Evolutionary conservation across 1,140 invertebrate species (phyloP).

Genomic region (Piezodorus guildinii): DNA sequence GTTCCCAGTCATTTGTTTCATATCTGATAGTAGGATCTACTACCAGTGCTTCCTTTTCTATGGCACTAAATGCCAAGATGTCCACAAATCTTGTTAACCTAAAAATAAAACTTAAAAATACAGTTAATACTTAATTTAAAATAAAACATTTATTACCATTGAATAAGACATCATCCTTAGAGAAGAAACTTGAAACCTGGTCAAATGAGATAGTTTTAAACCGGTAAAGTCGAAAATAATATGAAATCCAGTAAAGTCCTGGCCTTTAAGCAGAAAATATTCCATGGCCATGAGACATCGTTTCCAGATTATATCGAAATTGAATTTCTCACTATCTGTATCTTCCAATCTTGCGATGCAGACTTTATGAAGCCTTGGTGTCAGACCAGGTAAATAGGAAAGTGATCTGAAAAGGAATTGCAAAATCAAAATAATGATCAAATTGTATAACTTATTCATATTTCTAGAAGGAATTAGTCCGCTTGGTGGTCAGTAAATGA

Average conservation of each 20-base stretch:
- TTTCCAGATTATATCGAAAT: slow-evolving; percentile 23
- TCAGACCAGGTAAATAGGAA: slow-evolving; percentile 23
- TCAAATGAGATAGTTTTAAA: slow-evolving; percentile 22
- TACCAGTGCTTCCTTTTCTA: too few species aligned
- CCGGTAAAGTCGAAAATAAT: slow-evolving; percentile 23
- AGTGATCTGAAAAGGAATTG: slow-evolving; percentile 16
- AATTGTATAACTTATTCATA: too few species aligned
- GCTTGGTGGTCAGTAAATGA: too few species aligned
- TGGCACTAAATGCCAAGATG: too few species aligned
- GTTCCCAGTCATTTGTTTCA: too few species aligned
- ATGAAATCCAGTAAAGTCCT: slow-evolving; percentile 25
- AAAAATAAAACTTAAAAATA: too few species aligned
- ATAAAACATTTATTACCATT: slow-evolving; percentile 22
- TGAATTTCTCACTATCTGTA: slow-evolving; percentile 21
- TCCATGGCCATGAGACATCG: slow-evolving; percentile 24
- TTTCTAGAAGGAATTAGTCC: too few species aligned
- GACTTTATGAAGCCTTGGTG: slow-evolving; percentile 18
- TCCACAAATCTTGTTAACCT: too few species aligned
- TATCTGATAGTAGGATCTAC: too few species aligned
- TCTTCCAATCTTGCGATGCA: slow-evolving; percentile 20
- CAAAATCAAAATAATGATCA: too few species aligned
- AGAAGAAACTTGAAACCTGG: slow-evolving; percentile 20
- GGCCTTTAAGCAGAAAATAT: slow-evolving; percentile 23
- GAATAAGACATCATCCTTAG: slow-evolving; percentile 22
- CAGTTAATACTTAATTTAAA: not conserved